Percentiles rank a stretch among this genome's conserved stretches.
These are phyloP conservation scores for Siphonodentalium dalli DNA, from an alignment of 2,888 invertebrate genomes.

Conservation along the genomic window DNA sequence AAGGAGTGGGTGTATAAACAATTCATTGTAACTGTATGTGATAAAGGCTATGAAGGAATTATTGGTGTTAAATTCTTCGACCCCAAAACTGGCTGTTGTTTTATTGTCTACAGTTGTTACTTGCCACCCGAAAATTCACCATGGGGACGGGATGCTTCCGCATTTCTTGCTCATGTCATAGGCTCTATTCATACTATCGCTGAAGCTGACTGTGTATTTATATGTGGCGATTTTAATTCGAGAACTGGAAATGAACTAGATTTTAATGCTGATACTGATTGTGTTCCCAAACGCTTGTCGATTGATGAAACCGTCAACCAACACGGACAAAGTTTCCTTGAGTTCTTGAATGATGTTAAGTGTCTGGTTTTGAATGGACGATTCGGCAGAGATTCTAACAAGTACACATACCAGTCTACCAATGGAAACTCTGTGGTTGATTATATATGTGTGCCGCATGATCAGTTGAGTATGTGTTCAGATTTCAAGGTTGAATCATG, in stretches of 20 bases:
- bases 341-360: neutral
- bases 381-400: neutral
- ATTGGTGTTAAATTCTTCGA: no score
- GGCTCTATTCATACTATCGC: neutral
- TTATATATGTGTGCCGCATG: neutral
- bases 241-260: neutral
- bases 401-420: neutral
- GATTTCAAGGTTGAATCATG: neutral
- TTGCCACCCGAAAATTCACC: no score
- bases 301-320: neutral
- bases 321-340: conserved; percentile 1
- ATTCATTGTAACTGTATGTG: no score
- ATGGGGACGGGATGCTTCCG: no score
- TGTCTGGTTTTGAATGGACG: neutral
- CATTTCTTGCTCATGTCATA: neutral
- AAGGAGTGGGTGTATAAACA: no score
- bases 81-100: no score
- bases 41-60: no score
- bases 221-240: conserved; percentile 1
- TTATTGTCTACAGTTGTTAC: no score
- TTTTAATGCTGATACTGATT: neutral
- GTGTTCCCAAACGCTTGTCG: neutral
- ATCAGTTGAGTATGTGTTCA: neutral
- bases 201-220: neutral
- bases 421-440: conserved; percentile 2